Conservation (phyloP, 2,113 vertebrate genomes). For the Sinocyclocheilus rhinocerous region DNA sequence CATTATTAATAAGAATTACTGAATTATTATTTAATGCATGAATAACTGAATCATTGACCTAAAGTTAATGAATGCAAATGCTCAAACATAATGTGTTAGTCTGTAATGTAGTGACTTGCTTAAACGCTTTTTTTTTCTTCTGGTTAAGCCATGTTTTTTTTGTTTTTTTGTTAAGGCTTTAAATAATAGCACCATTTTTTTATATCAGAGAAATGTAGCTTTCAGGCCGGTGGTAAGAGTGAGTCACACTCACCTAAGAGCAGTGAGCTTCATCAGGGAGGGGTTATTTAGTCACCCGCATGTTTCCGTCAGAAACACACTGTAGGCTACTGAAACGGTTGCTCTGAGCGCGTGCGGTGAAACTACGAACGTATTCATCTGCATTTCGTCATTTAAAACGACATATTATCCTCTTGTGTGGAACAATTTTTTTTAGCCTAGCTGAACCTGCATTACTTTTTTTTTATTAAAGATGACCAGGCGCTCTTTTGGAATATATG, state of each 20-base stretch:
- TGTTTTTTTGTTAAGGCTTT: background rate
- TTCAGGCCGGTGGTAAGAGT: background rate
- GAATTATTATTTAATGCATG: background rate
- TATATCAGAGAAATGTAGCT: background rate
- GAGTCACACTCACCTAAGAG: background rate
- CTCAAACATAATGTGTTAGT: background rate
- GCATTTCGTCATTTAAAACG: background rate
- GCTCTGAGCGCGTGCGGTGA: background rate
- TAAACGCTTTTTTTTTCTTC: background rate
- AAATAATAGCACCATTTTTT: background rate
- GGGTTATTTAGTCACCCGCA: too few species aligned
- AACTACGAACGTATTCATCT: background rate
- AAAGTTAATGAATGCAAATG: too few species aligned
- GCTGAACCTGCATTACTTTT: background rate
- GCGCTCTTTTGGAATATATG: background rate
- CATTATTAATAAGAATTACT: background rate
- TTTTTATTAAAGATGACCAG: background rate
- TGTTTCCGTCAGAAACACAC: slow-evolving; percentile 14
- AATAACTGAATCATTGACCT: background rate
- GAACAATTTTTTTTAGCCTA: background rate
- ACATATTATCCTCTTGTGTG: background rate
- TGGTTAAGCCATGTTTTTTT: background rate
- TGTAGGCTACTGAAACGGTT: background rate
- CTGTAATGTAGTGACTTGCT: background rate
- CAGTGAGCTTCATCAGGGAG: background rate